Percentiles rank a stretch among this genome's conserved stretches.
phyloP scores from a whole-genome alignment of 2,888 invertebrate species.

The Philonicus albiceps region DNA sequence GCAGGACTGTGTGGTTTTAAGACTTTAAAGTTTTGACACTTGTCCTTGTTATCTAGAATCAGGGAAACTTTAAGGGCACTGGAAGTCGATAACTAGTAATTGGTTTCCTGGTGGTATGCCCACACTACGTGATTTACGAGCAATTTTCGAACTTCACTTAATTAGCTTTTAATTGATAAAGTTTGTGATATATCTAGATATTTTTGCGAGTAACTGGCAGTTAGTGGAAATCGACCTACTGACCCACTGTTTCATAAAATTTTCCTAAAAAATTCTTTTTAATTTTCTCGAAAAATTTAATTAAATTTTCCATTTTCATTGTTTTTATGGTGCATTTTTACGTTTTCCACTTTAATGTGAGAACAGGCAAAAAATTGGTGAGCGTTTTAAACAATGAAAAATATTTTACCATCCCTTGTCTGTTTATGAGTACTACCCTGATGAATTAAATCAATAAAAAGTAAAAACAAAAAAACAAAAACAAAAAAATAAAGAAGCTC shows the following conservation, averaged over 20 bases:
- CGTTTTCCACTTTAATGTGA: background rate
- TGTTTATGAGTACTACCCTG: background rate
- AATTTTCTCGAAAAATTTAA: background rate
- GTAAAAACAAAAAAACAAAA: background rate
- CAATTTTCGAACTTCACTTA: conserved; percentile 8
- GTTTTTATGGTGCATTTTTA: background rate
- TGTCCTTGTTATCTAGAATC: conserved; percentile 11
- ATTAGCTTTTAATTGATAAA: conserved; percentile 20
- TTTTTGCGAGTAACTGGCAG: background rate
- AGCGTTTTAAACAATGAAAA: background rate
- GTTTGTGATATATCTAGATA: background rate
- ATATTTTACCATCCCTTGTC: background rate
- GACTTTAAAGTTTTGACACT: conserved; percentile 2
- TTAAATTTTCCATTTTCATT: background rate
- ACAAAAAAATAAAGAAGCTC: background rate
- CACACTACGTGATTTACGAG: conserved; percentile 7
- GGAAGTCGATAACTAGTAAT: conserved; percentile 1
- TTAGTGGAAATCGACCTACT: background rate
- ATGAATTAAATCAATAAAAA: background rate
- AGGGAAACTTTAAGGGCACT: background rate
- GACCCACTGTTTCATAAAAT: background rate
- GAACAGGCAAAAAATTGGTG: background rate
- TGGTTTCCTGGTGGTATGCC: background rate
- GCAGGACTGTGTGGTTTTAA: background rate
- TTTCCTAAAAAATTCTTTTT: background rate